A percentile compares a stretch with the other conserved stretches of the same genome.
These are phyloP conservation scores for Volucella inflata DNA, from an alignment of 2,888 invertebrate species.

Conservation along the genomic window DNA sequence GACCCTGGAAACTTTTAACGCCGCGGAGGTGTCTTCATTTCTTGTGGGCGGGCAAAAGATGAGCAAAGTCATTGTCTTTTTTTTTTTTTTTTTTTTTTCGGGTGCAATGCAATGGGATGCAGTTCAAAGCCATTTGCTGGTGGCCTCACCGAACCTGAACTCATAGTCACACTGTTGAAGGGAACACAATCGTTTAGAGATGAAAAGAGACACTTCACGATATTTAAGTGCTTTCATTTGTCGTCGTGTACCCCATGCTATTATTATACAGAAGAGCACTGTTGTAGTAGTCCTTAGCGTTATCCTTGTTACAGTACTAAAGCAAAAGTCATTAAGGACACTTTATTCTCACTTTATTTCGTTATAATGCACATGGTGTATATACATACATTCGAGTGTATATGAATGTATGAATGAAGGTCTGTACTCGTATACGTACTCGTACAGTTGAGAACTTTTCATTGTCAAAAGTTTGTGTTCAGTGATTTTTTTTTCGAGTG, in stretches of 20 bases:
- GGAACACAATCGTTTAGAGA: conserved; percentile 73
- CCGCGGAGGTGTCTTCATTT: conserved; percentile 55
- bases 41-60: conserved; percentile 4
- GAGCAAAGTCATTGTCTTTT: conserved; percentile 15
- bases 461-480: conserved; percentile 51
- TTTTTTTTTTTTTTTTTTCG: conserved; percentile 19
- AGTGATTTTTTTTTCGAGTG: conserved; percentile 7
- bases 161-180: conserved; percentile 40
- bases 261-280: background rate
- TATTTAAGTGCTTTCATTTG: conserved; percentile 75
- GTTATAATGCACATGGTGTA: conserved; percentile 64
- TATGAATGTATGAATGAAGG: conserved; percentile 4
- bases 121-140: conserved; percentile 51
- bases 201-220: conserved; percentile 74
- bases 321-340: conserved; percentile 74
- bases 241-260: conserved; percentile 16
- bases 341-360: conserved; percentile 69
- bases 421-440: too few species aligned
- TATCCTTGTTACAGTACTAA: conserved; percentile 59
- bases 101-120: conserved; percentile 19
- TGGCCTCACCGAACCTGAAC: background rate
- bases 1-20: background rate
- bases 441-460: conserved; percentile 63
- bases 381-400: conserved; percentile 3
- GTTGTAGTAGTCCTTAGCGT: conserved; percentile 43